Evolutionary conservation across 2,888 invertebrate species (phyloP), one percentile per base, ranked within the genome.

Genomic region (Ditula angustiorana): DNA sequence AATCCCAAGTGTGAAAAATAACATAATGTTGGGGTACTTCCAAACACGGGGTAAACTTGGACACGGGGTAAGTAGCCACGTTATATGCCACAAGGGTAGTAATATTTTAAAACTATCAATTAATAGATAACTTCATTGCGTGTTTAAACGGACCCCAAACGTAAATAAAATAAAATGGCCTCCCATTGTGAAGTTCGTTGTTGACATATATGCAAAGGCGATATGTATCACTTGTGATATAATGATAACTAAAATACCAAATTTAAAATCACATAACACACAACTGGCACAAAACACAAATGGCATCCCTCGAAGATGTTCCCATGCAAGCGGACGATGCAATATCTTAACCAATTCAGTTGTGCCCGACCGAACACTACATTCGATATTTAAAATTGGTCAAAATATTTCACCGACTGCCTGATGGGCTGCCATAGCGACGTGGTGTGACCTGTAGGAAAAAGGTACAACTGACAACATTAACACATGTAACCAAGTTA

Each of bases 291-390:
- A 53, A 59, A 37, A 35, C 13, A 61, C 23, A 66, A 55, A 61
- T 55, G 59, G 41, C 58, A 57, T 76, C 77, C 79, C 78, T 37
- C 84, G 88, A 19, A 67, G 90, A 75, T 30, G 72, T 75, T 76
- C 85, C 88, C 90, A 76, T 57, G 56, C 83, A 83, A 89, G 88
- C 87, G 76, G 82, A 87, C 90, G 92, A 92, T 92, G 92, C 92
- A 92, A 92, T 92, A 92, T 92, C 92, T 92, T 92, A 92, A 92
- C 92, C 92, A 92, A 92, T 90, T 92, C 92, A 90, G 71, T 71
- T 72, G 71, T 68, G 71, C 70, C 67, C 67, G 56, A 70, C 53
- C 69, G 69, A 73, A 71, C 66, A 60, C 63, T 69, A 72, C 69
- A 69, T 73, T 66, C 66, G 58, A 65, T 61, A 65, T 84, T 82